Conservation (phyloP, 1,140 invertebrate genomes). For the Heliconius congener region DNA sequence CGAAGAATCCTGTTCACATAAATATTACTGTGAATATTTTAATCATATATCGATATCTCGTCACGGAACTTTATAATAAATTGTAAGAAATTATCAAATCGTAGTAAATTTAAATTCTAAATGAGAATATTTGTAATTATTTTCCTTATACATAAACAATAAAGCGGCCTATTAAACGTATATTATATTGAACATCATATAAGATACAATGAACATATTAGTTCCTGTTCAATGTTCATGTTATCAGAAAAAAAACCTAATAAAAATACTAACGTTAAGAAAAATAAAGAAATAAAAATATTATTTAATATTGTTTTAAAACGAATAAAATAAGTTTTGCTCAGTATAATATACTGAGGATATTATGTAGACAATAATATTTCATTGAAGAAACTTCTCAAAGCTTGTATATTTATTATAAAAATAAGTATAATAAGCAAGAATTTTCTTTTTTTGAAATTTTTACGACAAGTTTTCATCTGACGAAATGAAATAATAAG, state of each 20-base stretch:
- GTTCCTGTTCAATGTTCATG: not conserved
- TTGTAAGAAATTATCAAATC: conserved; percentile 25
- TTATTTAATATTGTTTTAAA: too few species aligned
- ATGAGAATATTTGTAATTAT: conserved; percentile 15
- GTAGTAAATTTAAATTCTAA: conserved; percentile 13
- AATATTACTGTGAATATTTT: conserved; percentile 25
- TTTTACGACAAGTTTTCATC: too few species aligned
- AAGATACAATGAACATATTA: not conserved
- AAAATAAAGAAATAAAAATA: too few species aligned
- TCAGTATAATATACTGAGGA: too few species aligned
- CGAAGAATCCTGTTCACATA: conserved; percentile 35
- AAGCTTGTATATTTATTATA: too few species aligned
- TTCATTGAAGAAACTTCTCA: too few species aligned
- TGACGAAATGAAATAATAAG: too few species aligned
- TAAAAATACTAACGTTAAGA: not conserved
- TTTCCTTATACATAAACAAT: not conserved
- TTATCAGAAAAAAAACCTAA: not conserved
- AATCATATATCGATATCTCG: conserved; percentile 11
- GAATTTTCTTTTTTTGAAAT: too few species aligned
- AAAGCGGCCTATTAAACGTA: not conserved
- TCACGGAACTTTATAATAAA: conserved; percentile 27
- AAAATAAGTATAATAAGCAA: too few species aligned
- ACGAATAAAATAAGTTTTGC: too few species aligned
- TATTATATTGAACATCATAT: not conserved
- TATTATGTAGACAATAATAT: too few species aligned